phyloP scores from a whole-genome alignment of 2,888 invertebrate genomes.

The Ethmia dodecea region DNA sequence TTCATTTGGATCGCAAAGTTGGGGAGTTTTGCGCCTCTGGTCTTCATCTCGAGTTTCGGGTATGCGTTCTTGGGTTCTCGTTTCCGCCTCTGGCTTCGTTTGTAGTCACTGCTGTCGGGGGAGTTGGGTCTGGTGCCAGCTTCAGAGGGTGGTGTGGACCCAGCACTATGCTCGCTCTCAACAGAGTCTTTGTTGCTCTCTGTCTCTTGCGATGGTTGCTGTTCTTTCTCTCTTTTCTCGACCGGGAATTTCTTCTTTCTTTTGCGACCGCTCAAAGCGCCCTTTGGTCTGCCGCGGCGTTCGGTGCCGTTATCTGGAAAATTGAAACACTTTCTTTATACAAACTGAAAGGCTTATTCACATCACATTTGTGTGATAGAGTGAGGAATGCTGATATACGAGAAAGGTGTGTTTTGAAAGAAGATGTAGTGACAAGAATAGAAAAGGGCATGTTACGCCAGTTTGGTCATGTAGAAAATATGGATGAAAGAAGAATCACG shows the following conservation, averaged over 20 bases:
- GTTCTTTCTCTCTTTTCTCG: conserved; percentile 61
- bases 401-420: too few species aligned
- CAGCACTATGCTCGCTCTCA: conserved; percentile 62
- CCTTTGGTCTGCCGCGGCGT: conserved; percentile 62
- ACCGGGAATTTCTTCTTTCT: conserved; percentile 53
- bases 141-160: conserved; percentile 62
- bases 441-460: too few species aligned
- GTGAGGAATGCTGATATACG: too few species aligned
- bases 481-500: too few species aligned
- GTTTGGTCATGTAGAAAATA: too few species aligned
- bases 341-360: too few species aligned
- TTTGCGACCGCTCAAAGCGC: conserved; percentile 49
- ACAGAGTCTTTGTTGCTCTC: conserved; percentile 71
- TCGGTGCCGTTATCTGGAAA: conserved; percentile 59
- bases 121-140: conserved; percentile 60
- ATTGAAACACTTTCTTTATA: neutral
- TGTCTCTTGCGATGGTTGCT: conserved; percentile 58
- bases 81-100: conserved; percentile 37
- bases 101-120: conserved; percentile 42
- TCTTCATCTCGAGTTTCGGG: conserved; percentile 70
- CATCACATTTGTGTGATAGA: too few species aligned
- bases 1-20: conserved; percentile 77
- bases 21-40: conserved; percentile 80
- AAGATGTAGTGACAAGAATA: too few species aligned
- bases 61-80: conserved; percentile 40